phyloP scores from a whole-genome alignment of 2,888 invertebrate species.

The Agrochola circellaris region DNA sequence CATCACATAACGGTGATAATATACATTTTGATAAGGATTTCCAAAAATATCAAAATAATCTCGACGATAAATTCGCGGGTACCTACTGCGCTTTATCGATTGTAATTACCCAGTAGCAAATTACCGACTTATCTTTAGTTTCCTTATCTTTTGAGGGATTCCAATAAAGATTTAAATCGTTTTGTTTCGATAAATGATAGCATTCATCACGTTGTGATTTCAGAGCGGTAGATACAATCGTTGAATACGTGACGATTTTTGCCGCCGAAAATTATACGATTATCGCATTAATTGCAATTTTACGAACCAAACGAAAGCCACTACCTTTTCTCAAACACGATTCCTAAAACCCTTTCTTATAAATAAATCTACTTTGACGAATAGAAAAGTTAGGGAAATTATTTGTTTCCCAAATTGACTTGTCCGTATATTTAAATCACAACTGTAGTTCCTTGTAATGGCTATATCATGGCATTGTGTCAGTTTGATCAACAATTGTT shows the following conservation, averaged over 20 bases:
- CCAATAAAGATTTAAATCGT: slow-evolving; percentile 13
- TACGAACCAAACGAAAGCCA: neutral
- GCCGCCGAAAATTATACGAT: neutral
- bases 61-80: slow-evolving; percentile 1
- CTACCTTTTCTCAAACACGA: neutral
- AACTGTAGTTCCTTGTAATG: neutral
- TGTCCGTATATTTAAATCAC: neutral
- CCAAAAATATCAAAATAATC: slow-evolving; percentile 23
- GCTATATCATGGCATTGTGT: too few species aligned
- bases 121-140: slow-evolving; percentile 23
- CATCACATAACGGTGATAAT: neutral
- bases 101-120: slow-evolving; percentile 43
- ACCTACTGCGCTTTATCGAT: slow-evolving; percentile 4
- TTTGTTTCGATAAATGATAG: slow-evolving; percentile 8
- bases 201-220: slow-evolving; percentile 20
- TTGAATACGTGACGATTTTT: slow-evolving; percentile 19
- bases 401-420: neutral
- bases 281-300: neutral
- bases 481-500: neutral
- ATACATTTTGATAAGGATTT: neutral
- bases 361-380: neutral
- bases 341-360: neutral
- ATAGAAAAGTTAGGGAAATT: neutral
- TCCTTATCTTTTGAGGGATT: slow-evolving; percentile 22
- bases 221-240: neutral